These are phyloP conservation scores for Trichacis sp. DNA, from an alignment of 2,888 invertebrate species.

Conservation along the genomic window DNA sequence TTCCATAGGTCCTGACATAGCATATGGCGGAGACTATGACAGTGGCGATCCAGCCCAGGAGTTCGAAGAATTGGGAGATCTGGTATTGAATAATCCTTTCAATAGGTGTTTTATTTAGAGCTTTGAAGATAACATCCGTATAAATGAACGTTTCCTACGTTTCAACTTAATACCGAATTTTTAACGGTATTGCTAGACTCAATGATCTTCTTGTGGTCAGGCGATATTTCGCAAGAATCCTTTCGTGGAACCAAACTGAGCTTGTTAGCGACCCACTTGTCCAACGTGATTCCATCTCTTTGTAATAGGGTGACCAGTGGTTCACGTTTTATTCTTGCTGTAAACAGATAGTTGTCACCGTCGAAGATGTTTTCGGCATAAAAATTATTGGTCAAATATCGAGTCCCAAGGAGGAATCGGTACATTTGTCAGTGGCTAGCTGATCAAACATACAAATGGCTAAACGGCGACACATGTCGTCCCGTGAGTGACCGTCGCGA, in stretches of 20 bases:
- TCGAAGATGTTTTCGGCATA: background rate
- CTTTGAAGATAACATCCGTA: background rate
- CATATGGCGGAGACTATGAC: conserved; percentile 26
- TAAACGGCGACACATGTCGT: background rate
- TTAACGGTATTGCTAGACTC: conserved; percentile 8
- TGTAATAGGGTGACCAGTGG: background rate
- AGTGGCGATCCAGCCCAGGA: conserved; percentile 25
- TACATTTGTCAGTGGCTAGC: background rate
- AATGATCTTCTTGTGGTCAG: background rate
- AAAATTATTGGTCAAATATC: background rate
- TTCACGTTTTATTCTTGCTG: background rate
- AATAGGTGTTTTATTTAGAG: background rate
- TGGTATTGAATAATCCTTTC: background rate
- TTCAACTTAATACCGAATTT: conserved; percentile 26
- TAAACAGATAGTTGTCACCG: conserved; percentile 15
- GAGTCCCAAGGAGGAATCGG: background rate
- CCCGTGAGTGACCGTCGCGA: conserved; percentile 2
- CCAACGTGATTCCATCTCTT: background rate
- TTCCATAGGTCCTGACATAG: conserved; percentile 35
- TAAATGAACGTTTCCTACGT: conserved; percentile 12
- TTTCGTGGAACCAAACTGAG: background rate
- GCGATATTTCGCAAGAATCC: background rate
- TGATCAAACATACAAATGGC: background rate
- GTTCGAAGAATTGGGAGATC: conserved; percentile 27
- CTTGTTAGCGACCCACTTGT: background rate